Conservation (phyloP, 2,797 vertebrate genomes). For the Centroberyx gerrardi region DNA sequence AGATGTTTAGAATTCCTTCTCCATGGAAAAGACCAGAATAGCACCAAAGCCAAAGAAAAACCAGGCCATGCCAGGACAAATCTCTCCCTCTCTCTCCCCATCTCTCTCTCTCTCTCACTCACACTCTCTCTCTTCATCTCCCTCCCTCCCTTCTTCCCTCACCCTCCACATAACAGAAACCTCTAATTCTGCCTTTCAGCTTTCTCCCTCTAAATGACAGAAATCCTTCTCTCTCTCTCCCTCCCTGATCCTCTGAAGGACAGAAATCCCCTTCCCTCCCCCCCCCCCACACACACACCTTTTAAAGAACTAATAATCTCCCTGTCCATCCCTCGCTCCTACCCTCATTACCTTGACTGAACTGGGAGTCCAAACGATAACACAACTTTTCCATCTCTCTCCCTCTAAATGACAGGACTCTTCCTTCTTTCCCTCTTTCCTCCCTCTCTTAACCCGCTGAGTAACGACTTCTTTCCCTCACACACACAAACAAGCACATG, state of each 20-base stretch:
- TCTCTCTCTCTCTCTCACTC: constrained; percentile 10
- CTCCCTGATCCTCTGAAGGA: background rate
- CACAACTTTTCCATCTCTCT: background rate
- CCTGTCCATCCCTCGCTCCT: constrained; percentile 9
- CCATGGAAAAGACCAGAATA: constrained; percentile 59
- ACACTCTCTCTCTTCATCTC: constrained; percentile 29
- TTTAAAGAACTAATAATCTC: constrained; percentile 39
- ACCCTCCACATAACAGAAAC: constrained; percentile 49
- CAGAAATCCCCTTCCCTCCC: background rate
- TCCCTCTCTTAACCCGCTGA: background rate
- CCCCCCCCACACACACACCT: background rate
- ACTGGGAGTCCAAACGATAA: background rate
- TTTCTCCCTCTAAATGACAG: constrained; percentile 32
- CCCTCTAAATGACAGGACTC: background rate
- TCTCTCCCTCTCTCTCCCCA: constrained; percentile 5
- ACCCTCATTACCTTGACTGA: constrained; percentile 39
- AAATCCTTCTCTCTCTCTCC: constrained; percentile 32
- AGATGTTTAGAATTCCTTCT: constrained; percentile 63
- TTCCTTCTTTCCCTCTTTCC: background rate
- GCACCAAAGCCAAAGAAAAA: constrained; percentile 46
- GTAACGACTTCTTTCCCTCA: background rate
- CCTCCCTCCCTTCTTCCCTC: constrained; percentile 18
- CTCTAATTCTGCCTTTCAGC: constrained; percentile 35
- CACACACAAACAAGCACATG: background rate
- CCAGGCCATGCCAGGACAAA: constrained; percentile 44